These are phyloP conservation scores for Macrosteles quadrilineatus DNA, from an alignment of 1,140 invertebrate genomes.

Conservation along the genomic window DNA sequence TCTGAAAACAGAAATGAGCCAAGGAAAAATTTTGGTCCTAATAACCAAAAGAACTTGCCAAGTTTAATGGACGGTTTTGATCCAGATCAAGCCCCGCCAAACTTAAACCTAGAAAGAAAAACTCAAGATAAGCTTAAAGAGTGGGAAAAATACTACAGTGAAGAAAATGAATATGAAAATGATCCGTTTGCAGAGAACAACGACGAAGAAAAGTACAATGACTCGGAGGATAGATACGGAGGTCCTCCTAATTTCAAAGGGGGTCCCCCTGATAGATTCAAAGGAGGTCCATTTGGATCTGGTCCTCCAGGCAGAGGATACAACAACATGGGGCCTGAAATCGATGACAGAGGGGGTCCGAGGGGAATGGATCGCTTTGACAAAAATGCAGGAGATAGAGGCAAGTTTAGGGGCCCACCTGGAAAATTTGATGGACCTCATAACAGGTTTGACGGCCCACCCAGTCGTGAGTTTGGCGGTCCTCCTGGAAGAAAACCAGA, in stretches of 20 bases:
- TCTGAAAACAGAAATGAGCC: background rate
- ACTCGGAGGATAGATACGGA: constrained; percentile 18
- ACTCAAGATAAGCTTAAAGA: constrained; percentile 13
- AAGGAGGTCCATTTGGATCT: background rate
- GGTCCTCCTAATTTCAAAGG: background rate
- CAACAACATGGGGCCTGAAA: constrained; percentile 9
- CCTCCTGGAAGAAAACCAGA: background rate
- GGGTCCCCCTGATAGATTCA: constrained; percentile 25
- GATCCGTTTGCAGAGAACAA: constrained; percentile 3
- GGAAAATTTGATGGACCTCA: constrained; percentile 15
- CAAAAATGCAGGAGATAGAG: background rate
- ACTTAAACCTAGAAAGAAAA: background rate
- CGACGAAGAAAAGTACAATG: constrained; percentile 8
- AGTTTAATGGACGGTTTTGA: constrained; percentile 31
- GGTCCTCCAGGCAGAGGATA: background rate
- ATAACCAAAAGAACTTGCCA: constrained; percentile 3
- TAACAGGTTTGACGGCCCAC: constrained; percentile 10
- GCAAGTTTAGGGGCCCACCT: constrained; percentile 9
- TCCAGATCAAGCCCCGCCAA: constrained; percentile 16
- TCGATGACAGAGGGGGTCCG: background rate
- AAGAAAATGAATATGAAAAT: constrained; percentile 31
- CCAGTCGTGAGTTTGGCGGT: background rate
- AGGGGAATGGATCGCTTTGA: constrained; percentile 1
- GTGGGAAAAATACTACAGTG: constrained; percentile 21
- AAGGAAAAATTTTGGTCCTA: background rate